Base-by-base conservation (phyloP, 2,888 invertebrate species). In the Hydraecia micacea region DNA sequence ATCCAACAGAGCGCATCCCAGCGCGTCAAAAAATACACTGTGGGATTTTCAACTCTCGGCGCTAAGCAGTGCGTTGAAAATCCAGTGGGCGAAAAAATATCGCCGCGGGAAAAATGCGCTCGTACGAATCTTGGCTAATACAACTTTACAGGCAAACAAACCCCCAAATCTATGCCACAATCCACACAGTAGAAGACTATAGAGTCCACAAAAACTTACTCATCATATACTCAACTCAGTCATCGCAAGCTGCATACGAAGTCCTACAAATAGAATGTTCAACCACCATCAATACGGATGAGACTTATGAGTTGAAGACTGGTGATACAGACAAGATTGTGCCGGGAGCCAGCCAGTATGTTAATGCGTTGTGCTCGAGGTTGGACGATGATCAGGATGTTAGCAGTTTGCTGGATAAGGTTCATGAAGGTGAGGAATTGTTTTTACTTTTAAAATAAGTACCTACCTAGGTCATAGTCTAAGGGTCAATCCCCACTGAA, bases 161-260 rank as follows among this genome's bases (percentile, higher is more conserved):
- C 81, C 93, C 94, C 4, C 86, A 91, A 77, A 93, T 96, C 58
- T 95, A 93, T 60, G 72, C 88, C 13, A 84, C 92, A 39, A 91
- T 96, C 68, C 89, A 92, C 15, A 86, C 92, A 13, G 86, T 95
- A 71, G 96, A 96, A 88, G 93, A 94, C 25, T 97, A 94, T 73
- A 89, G 88, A 2, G 91, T 95, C 28, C 93, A 96, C 80, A 95
- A 95, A 62, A 97, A 97, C 85, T 89, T 97, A 28, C 89, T 97
- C 1, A 91, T 97, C 32, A 91, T 92, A 6, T 96, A 95, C 77
- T 94, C 96, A 2, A 94, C 96, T 0, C 94, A 95, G 76, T 93
- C 95, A 0, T 93, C 94, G 0, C 91, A 94, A 65, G 92, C 94
- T 0, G 96, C 96, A 0, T 97, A 96, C n/a, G 96, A 97, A 89